Conservation (phyloP, 2,888 invertebrate genomes). For the Andrena marginata region DNA sequence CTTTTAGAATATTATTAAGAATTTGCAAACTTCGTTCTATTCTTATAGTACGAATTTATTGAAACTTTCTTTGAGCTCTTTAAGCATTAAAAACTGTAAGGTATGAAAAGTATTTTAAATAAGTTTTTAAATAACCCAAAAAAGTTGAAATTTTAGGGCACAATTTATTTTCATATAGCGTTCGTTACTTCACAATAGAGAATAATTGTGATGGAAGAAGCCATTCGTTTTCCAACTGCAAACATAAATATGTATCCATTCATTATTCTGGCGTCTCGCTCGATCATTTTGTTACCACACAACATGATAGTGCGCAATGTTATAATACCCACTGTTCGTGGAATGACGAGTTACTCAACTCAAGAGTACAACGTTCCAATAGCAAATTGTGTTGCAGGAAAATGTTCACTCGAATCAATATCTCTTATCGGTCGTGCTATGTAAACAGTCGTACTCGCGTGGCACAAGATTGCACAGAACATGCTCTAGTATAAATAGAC, state of each 20-base stretch:
- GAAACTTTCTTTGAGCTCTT: too few species aligned
- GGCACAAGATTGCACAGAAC: background rate
- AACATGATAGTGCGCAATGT: background rate
- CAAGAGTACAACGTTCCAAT: slow-evolving; percentile 45
- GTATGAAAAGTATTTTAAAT: too few species aligned
- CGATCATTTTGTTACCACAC: slow-evolving; percentile 8
- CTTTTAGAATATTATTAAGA: too few species aligned
- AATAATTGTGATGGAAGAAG: background rate
- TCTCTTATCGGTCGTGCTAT: slow-evolving; percentile 52
- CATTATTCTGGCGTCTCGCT: background rate
- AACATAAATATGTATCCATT: background rate
- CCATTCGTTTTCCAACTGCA: background rate
- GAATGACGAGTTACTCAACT: slow-evolving; percentile 25
- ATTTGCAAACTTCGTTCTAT: background rate
- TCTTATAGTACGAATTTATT: too few species aligned
- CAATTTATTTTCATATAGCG: too few species aligned
- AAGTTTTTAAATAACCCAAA: too few species aligned
- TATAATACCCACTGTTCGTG: slow-evolving; percentile 3
- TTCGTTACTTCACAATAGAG: too few species aligned
- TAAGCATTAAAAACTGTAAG: too few species aligned
- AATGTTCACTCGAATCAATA: slow-evolving; percentile 59
- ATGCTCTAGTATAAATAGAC: background rate
- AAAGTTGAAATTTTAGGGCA: too few species aligned
- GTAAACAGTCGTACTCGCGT: slow-evolving; percentile 39
- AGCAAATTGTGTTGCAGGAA: slow-evolving; percentile 37